Base-by-base conservation (phyloP, 2,888 invertebrate species). In the Nycteola revayana region DNA sequence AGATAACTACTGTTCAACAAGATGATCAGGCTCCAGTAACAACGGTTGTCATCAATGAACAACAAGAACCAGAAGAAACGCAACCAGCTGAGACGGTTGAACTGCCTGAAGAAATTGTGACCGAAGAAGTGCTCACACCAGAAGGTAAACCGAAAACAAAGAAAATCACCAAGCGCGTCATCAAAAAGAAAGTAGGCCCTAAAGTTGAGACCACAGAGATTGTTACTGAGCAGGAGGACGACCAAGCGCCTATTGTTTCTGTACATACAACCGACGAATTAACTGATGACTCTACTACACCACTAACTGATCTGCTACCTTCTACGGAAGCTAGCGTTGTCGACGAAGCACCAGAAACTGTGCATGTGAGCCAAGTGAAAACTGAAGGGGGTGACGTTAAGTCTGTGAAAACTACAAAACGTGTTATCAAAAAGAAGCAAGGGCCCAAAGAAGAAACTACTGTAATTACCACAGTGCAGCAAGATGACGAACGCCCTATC, bases 371-470 rank as follows among this genome's bases (percentile, higher is more conserved):
- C n/a, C 31, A 31, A 28, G 31, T 31, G 7, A 31, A 11, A 1
- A 27, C 36, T 1, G 28, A 36, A 1, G 14, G 28, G 1, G 36
- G 32, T 3, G 36, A 36, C 8, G 9, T 32, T 1, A 28, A 36
- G 7, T 28, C 36, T 5, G 8, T 36, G 0, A 36, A 32, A 9
- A 34, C 10, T 22, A 39, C 23, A 22, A 53, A 36, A 37, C 45
- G 25, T 7, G 53, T 77, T 75, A 83, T 32, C 72, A 79, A 54
- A 61, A 78, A 50, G 68, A 82, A 5, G 70, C 76, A 49, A 63
- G 75, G 9, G 54, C 59, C 3, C 58, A 40, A 37, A 53, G 64
- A 10, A 45, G 58, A 29, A 67, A 79, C 76, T 46, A 70, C 65
- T 9, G 63, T 61, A 23, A 58, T 46, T 33, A 75, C 62, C 20